phyloP scores from a whole-genome alignment of 1,140 invertebrate genomes.

The Vollenhovia emeryi region DNA sequence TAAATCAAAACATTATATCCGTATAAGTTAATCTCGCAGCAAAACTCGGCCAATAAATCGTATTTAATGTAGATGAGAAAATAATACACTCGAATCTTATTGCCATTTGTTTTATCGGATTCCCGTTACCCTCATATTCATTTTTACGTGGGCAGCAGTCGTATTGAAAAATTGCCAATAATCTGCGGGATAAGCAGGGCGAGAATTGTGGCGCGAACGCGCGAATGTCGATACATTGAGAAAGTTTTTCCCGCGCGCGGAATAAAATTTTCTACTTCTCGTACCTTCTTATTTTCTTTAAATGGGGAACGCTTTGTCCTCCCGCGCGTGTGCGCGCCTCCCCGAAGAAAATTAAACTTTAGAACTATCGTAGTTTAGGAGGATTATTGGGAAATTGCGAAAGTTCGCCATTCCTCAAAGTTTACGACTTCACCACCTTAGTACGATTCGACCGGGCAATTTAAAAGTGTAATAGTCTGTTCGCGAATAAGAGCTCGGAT shows the following conservation, averaged over 20 bases:
- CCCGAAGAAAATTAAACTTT: constrained; percentile 70
- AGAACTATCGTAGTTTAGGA: constrained; percentile 68
- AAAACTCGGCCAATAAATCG: constrained; percentile 8
- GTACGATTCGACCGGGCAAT: constrained; percentile 52
- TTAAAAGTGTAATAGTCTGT: constrained; percentile 63
- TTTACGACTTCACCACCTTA: constrained; percentile 61
- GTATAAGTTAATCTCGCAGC: constrained; percentile 3
- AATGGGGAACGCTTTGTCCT: constrained; percentile 57
- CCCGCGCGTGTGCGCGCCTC: background rate
- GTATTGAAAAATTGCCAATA: constrained; percentile 42
- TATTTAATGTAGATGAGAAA: background rate
- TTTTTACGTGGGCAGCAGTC: background rate
- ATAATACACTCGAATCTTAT: constrained; percentile 19
- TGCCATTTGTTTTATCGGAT: background rate
- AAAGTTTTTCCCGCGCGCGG: constrained; percentile 22
- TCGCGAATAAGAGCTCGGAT: constrained; percentile 44
- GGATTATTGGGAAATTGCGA: constrained; percentile 70
- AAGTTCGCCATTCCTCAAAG: constrained; percentile 64
- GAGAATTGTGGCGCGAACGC: constrained; percentile 35
- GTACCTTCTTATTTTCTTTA: constrained; percentile 61
- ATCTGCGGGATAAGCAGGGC: constrained; percentile 2
- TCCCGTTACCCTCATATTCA: background rate
- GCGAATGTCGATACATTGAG: constrained; percentile 53
- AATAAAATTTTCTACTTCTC: constrained; percentile 56
- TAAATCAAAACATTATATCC: constrained; percentile 29